Evolutionary conservation across 2,888 invertebrate genomes (phyloP), one percentile per base, ranked within the genome.

Genomic region (Molanna angustata): DNA sequence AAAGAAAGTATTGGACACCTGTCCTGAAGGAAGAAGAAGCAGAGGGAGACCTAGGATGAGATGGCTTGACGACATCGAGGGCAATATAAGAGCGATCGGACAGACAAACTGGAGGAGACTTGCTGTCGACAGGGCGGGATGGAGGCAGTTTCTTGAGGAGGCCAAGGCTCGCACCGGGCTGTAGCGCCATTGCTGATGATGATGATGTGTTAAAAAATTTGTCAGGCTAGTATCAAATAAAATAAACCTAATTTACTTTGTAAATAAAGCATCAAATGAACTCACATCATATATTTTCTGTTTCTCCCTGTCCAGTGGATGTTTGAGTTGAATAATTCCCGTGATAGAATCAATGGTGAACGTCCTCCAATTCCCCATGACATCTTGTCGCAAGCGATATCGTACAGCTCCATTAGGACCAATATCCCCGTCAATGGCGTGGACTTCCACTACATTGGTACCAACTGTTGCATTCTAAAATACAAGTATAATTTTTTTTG

Each of bases 341-440:
- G 84, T 85, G 18, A 83, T 82, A 4, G 87, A 82, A 67, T 94
- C 86, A 57, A 96, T 82, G 49, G 82, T 74, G 72, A 96, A 96
- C 19, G 86, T 82, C 61, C 86, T 83, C 82, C 88, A 90, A 62
- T 91, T 88, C 2, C 88, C 89, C 56, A 83, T 80, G 13, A 88
- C 82, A 73, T 93, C 91, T n/a, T 84, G 82, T 62, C 88, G 83
- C 42, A 94, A 71, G 6, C 90, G 80, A 72, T 92, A 96, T 16
- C 88, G 79, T 4, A 96, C 88, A n/a, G 90, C 85, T 1, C 94
- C 94, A 71, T 96, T 96, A 11, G 83, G 79, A 0, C 95, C 96
- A 42, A 88, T 84, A 67, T 96, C 96, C 45, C 88, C 88, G 71
- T 97, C 96, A 43, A 82, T 82, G 0, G 96, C 95, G 46, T 83